phyloP scores from a whole-genome alignment of 2,888 invertebrate species.

The Blera fallax region DNA sequence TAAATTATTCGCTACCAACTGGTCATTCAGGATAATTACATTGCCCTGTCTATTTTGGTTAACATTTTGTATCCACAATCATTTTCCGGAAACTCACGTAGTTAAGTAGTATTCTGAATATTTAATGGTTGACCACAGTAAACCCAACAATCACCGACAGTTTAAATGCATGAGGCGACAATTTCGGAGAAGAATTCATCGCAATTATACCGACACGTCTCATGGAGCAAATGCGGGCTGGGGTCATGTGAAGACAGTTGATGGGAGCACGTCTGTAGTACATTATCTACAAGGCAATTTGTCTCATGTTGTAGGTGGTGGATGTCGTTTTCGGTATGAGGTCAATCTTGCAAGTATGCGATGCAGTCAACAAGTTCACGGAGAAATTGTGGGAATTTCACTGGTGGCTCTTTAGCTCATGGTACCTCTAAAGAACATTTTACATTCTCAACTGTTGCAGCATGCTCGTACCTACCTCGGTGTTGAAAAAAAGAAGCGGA shows the following conservation, averaged over 20 bases:
- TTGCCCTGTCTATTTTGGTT: neutral
- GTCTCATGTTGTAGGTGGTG: neutral
- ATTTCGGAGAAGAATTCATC: neutral
- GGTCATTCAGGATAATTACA: neutral
- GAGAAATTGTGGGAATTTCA: neutral
- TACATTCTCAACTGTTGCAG: too few relatives aligned
- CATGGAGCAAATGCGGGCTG: neutral
- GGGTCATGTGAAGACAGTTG: neutral
- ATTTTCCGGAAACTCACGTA: neutral
- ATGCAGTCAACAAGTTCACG: neutral
- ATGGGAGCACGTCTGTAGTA: neutral
- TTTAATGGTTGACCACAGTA: neutral
- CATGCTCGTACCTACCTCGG: too few relatives aligned
- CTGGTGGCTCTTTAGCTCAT: too few relatives aligned
- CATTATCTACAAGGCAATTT: neutral
- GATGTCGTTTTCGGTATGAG: neutral
- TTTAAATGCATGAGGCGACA: neutral
- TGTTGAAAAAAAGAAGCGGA: too few relatives aligned
- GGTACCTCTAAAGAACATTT: too few relatives aligned
- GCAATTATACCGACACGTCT: neutral
- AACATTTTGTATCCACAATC: neutral
- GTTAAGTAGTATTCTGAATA: neutral
- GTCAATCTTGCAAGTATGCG: neutral
- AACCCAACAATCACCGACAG: neutral
- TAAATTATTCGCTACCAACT: neutral